phyloP scores from a whole-genome alignment of 1,140 invertebrate genomes.

The Prorops nasuta region DNA sequence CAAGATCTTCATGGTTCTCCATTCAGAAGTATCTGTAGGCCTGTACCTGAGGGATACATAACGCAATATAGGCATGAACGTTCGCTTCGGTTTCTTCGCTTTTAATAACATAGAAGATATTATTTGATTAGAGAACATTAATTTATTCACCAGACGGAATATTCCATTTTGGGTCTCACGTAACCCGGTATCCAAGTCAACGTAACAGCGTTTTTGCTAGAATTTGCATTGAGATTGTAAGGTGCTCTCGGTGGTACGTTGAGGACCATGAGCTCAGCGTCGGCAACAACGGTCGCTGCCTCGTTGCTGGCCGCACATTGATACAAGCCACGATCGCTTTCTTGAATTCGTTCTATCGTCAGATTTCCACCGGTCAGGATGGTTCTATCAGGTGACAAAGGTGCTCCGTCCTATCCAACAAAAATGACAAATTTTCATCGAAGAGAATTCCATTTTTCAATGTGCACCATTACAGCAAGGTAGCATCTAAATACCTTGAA shows the following conservation, averaged over 20 bases:
- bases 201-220: conserved; percentile 74
- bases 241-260: conserved; percentile 86
- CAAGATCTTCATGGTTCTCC: conserved; percentile 71
- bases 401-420: conserved; percentile 66
- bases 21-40: conserved; percentile 69
- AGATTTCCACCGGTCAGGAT: conserved; percentile 79
- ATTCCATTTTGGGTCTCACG: conserved; percentile 77
- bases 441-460: no score
- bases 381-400: conserved; percentile 69
- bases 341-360: conserved; percentile 77
- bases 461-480: no score
- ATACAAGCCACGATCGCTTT: conserved; percentile 87
- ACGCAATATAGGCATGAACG: no score
- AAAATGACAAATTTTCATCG: no score
- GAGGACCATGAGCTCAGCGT: conserved; percentile 86
- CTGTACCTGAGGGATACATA: conserved; percentile 58
- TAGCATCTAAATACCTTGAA: conserved; percentile 76
- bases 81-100: no score
- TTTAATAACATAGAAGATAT: not conserved
- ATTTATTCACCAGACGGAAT: conserved; percentile 76
- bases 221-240: conserved; percentile 81
- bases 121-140: not conserved
- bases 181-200: conserved; percentile 86
- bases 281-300: conserved; percentile 82
- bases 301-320: conserved; percentile 91